Percentiles rank a stretch among this genome's conserved stretches.
phyloP scores from a whole-genome alignment of 30 jellyfish, hydroid and myxozoan genomes.

The Calvadosia cruxmelitensis region DNA sequence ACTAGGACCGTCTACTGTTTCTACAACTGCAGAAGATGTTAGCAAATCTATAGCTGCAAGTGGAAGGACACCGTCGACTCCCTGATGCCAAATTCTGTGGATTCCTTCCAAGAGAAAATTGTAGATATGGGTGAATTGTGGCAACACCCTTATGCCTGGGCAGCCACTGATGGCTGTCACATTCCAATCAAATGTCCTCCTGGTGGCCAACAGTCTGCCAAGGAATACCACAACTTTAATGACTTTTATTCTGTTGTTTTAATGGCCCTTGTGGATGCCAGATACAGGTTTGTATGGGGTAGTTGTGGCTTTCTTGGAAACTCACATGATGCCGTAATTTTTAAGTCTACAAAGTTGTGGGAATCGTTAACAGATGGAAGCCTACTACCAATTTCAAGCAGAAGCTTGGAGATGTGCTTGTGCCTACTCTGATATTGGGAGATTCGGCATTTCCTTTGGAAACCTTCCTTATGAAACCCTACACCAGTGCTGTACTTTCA shows the following conservation, averaged over 20 bases:
- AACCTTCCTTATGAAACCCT: slow-evolving; percentile 47
- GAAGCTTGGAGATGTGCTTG: too few species aligned
- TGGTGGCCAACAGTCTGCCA: slow-evolving; percentile 28
- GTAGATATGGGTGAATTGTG: slow-evolving; percentile 42
- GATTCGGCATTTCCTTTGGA: too few species aligned
- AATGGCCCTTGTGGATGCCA: slow-evolving; percentile 67
- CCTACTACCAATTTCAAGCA: too few species aligned
- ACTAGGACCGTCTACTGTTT: slow-evolving; percentile 19
- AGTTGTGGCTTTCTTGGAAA: slow-evolving; percentile 65
- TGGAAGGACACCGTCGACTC: too few species aligned
- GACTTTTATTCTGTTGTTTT: too few species aligned
- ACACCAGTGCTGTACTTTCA: slow-evolving; percentile 49
- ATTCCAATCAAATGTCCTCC: too few species aligned
- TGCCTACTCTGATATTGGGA: too few species aligned
- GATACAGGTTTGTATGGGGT: slow-evolving; percentile 54
- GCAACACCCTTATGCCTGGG: slow-evolving; percentile 62
- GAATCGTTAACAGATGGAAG: slow-evolving; percentile 22
- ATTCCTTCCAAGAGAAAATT: too few species aligned
- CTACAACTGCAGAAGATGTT: slow-evolving; percentile 11
- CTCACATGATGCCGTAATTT: slow-evolving; percentile 39
- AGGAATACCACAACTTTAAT: slow-evolving; percentile 43
- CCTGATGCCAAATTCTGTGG: too few species aligned
- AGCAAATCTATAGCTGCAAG: slow-evolving; percentile 14
- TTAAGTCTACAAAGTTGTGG: slow-evolving; percentile 62
- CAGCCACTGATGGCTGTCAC: slow-evolving; percentile 65